Evolutionary conservation across 2,113 vertebrate species (phyloP).

Genomic region (Nesogale talazaci): DNA sequence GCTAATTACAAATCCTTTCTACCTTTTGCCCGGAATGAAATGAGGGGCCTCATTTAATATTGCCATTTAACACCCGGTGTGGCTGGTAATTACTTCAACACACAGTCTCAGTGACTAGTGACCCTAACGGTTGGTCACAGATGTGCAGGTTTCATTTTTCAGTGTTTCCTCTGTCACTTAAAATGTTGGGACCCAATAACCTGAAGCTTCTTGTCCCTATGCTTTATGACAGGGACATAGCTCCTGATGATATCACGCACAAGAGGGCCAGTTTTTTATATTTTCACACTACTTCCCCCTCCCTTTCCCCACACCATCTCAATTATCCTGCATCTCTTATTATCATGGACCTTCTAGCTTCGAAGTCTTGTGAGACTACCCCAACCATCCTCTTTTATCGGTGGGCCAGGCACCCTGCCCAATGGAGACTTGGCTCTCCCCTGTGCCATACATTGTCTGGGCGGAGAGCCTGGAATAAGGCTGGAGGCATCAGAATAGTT

Average conservation of each 20-base stretch:
- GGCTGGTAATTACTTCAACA: neutral
- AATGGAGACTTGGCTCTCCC: accelerated
- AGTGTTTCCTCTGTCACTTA: conserved; percentile 4
- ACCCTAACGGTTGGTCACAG: too few relatives aligned
- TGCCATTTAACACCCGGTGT: conserved; percentile 17
- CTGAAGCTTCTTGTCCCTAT: neutral
- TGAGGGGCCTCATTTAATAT: conserved; percentile 55
- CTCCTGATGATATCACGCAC: neutral
- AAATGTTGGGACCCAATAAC: conserved; percentile 22
- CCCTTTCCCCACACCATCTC: too few relatives aligned
- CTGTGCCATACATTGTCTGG: neutral
- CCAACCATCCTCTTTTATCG: neutral
- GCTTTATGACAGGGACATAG: neutral
- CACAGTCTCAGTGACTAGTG: neutral
- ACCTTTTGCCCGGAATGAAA: conserved; percentile 14
- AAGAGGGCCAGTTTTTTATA: neutral
- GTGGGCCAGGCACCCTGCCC: neutral
- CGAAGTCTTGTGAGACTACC: neutral
- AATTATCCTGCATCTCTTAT: neutral
- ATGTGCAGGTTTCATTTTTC: neutral
- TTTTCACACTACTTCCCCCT: neutral
- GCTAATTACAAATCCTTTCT: conserved; percentile 53
- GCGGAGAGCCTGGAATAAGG: neutral
- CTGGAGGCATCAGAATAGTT: neutral
- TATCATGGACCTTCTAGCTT: neutral